Percentiles rank a stretch among this genome's conserved stretches.
phyloP scores from a whole-genome alignment of 1,140 invertebrate species.

The Oscheius sp. region DNA sequence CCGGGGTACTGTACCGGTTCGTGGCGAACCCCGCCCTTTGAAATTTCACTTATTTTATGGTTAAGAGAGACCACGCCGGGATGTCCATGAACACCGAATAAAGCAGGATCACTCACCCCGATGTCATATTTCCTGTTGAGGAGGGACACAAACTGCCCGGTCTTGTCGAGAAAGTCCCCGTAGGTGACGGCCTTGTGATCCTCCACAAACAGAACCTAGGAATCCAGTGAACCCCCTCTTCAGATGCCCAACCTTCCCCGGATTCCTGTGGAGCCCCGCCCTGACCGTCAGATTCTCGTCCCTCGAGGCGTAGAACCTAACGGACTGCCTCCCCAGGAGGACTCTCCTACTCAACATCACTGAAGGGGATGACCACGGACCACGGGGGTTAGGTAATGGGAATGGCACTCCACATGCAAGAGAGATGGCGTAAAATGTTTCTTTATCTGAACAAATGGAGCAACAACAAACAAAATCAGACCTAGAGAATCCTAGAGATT shows the following conservation, averaged over 20 bases:
- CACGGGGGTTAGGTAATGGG: too few species aligned
- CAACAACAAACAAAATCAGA: too few species aligned
- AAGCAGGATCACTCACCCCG: conserved; percentile 33
- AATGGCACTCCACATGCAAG: too few species aligned
- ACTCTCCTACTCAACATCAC: too few species aligned
- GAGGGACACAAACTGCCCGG: conserved; percentile 47
- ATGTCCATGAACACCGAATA: neutral
- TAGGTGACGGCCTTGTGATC: conserved; percentile 41
- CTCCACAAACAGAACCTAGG: conserved; percentile 40
- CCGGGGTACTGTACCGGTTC: neutral
- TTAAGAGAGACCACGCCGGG: neutral
- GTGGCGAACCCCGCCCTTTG: neutral
- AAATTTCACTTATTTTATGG: neutral
- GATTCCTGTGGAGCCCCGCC: conserved; percentile 1
- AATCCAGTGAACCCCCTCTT: neutral
- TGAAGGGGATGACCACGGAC: too few species aligned
- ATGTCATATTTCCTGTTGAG: conserved; percentile 49
- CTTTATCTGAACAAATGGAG: too few species aligned
- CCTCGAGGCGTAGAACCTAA: neutral
- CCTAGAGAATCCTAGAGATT: too few species aligned
- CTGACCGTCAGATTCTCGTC: neutral
- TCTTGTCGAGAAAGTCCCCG: conserved; percentile 41
- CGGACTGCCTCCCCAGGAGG: too few species aligned
- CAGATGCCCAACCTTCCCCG: neutral
- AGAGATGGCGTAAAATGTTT: too few species aligned